These are phyloP conservation scores for Oxystoma pomonae DNA, from an alignment of 2,888 invertebrate genomes.

Conservation along the genomic window DNA sequence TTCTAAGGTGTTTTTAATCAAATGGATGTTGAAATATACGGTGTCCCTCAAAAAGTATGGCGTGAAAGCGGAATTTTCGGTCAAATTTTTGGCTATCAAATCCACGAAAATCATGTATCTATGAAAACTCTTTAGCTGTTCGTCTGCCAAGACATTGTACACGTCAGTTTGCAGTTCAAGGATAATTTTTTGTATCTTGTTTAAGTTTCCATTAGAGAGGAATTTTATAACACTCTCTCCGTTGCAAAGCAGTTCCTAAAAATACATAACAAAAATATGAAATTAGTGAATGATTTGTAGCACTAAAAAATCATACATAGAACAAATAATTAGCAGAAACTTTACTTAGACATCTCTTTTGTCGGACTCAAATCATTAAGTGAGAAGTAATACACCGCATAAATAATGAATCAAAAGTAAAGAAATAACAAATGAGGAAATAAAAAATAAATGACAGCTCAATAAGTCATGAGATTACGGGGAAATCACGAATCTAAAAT, in stretches of 20 bases:
- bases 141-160: constrained; percentile 54
- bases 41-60: constrained; percentile 56
- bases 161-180: constrained; percentile 42
- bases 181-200: constrained; percentile 39
- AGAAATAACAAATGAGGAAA: no score
- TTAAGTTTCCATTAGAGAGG: constrained; percentile 22
- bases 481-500: no score
- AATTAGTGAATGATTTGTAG: no score
- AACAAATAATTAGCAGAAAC: no score
- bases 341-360: no score
- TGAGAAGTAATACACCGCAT: no score
- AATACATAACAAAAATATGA: constrained; percentile 46
- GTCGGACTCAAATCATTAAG: no score
- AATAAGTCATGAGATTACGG: no score
- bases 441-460: no score
- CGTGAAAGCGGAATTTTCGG: constrained; percentile 42
- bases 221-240: constrained; percentile 21
- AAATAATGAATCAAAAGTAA: no score
- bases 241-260: constrained; percentile 34
- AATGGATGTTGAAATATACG: constrained; percentile 52
- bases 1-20: constrained; percentile 46
- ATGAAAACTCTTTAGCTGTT: constrained; percentile 54
- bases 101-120: constrained; percentile 52
- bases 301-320: no score
- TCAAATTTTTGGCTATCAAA: constrained; percentile 45